These are phyloP conservation scores for Periophthalmodon schlosseri DNA, from an alignment of 2,113 vertebrate genomes.

Conservation along the genomic window DNA sequence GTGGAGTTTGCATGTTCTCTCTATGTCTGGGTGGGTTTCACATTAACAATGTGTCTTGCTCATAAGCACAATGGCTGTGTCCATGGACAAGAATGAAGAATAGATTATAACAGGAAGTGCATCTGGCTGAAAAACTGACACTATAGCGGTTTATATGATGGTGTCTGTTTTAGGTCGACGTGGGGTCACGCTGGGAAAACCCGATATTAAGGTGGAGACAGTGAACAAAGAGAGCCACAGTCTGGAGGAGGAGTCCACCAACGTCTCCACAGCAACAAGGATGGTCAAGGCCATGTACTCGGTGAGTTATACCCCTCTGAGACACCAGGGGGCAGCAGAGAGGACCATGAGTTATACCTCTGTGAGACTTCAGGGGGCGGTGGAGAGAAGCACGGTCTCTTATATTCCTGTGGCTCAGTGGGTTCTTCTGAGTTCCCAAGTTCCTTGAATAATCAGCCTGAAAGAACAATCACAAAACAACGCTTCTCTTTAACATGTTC, in stretches of 20 bases:
- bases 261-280: constrained; percentile 87
- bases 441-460: too few species aligned
- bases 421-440: too few species aligned
- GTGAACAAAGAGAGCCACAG: constrained; percentile 92
- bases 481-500: too few species aligned
- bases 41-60: too few species aligned
- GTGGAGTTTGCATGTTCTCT: too few species aligned
- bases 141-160: neutral
- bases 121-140: too few species aligned
- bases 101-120: too few species aligned
- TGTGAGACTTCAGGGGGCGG: constrained; percentile 69
- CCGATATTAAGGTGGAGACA: constrained; percentile 96
- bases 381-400: neutral
- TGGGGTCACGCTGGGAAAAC: constrained; percentile 89
- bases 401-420: too few species aligned
- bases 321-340: constrained; percentile 58
- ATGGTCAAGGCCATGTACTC: constrained; percentile 98
- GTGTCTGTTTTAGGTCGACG: constrained; percentile 81
- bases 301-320: constrained; percentile 77
- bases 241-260: constrained; percentile 88
- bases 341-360: constrained; percentile 68
- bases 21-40: too few species aligned
- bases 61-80: too few species aligned
- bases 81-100: too few species aligned
- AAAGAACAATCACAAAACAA: too few species aligned